Percentiles rank a stretch among this genome's conserved stretches.
Evolutionary conservation across 2,797 vertebrate genomes (phyloP).

Genomic region (Furcifer pardalis): DNA sequence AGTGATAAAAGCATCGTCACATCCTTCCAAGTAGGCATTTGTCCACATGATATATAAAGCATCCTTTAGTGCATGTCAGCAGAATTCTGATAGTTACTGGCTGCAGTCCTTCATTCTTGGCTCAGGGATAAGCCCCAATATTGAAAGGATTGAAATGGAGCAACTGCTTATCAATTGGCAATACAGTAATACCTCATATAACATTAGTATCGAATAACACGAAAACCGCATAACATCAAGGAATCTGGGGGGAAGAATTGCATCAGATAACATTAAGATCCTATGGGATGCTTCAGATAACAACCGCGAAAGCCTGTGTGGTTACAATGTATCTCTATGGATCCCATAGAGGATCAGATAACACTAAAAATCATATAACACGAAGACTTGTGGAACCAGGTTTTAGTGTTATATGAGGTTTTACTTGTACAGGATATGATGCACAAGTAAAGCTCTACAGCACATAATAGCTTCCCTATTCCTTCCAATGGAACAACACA

Average conservation of each 20-base stretch:
- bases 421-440: background rate
- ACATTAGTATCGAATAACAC: too few species aligned
- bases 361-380: too few species aligned
- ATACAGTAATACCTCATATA: too few species aligned
- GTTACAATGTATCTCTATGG: too few species aligned
- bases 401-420: too few species aligned
- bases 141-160: background rate
- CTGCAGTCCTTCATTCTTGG: background rate
- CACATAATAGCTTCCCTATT: background rate
- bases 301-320: too few species aligned
- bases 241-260: too few species aligned
- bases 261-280: too few species aligned
- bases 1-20: slow-evolving; percentile 45
- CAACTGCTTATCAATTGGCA: background rate
- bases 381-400: too few species aligned
- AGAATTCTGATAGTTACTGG: background rate
- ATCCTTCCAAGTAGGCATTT: slow-evolving; percentile 47
- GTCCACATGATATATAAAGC: slow-evolving; percentile 31
- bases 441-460: background rate
- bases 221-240: too few species aligned
- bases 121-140: background rate
- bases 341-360: too few species aligned
- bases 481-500: background rate
- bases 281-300: too few species aligned
- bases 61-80: slow-evolving; percentile 3